Conservation (phyloP, 2,888 invertebrate genomes). For the Tetropium fuscum region DNA sequence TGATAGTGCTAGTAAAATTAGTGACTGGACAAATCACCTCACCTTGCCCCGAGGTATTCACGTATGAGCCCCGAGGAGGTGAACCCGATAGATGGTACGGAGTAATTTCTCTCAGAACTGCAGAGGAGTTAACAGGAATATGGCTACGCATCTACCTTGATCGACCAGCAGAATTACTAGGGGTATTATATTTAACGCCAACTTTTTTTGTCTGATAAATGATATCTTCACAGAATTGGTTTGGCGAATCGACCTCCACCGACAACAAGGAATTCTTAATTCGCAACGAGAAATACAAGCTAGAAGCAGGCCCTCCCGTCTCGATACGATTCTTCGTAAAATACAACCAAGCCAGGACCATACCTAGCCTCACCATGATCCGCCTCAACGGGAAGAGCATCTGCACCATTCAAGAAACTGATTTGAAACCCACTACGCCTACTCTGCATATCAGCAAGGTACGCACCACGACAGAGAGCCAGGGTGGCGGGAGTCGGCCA, state of each 20-base stretch:
- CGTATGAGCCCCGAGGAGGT: slow-evolving; percentile 58
- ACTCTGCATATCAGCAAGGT: slow-evolving; percentile 34
- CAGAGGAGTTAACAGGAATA: slow-evolving; percentile 71
- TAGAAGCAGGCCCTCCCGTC: slow-evolving; percentile 70
- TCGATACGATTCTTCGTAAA: slow-evolving; percentile 73
- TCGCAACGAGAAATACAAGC: slow-evolving; percentile 70
- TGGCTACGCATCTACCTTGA: slow-evolving; percentile 73
- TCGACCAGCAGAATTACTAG: slow-evolving; percentile 71
- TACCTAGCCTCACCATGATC: slow-evolving; percentile 68
- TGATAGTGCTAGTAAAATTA: slow-evolving; percentile 6
- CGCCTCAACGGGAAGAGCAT: slow-evolving; percentile 72
- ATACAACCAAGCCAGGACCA: slow-evolving; percentile 67
- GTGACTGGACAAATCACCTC: slow-evolving; percentile 49
- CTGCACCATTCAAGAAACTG: slow-evolving; percentile 60
- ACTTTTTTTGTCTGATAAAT: slow-evolving; percentile 4
- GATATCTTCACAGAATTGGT: slow-evolving; percentile 59
- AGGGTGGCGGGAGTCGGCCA: too few relatives aligned
- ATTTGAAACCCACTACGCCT: slow-evolving; percentile 24
- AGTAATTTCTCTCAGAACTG: slow-evolving; percentile 68
- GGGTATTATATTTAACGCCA: slow-evolving; percentile 63
- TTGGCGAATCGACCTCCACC: slow-evolving; percentile 70
- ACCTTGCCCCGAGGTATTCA: slow-evolving; percentile 71
- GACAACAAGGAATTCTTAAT: slow-evolving; percentile 73
- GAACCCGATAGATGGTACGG: slow-evolving; percentile 73
- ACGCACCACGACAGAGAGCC: background rate